phyloP scores from a whole-genome alignment of 2,888 invertebrate genomes.

The Pasiphila rectangulata region DNA sequence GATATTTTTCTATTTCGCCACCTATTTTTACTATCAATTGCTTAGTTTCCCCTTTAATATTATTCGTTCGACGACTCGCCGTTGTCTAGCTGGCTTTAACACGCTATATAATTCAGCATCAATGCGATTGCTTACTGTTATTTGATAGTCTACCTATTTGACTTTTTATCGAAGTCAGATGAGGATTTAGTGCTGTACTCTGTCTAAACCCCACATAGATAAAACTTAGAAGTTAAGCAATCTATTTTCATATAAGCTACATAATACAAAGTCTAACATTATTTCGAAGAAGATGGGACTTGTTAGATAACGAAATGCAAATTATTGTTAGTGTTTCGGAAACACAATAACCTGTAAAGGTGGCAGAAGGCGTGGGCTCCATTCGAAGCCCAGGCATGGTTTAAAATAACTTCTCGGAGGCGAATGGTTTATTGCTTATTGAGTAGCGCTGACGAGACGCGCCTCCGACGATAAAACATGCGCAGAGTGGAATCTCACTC shows the following conservation, averaged over 20 bases:
- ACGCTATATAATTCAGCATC: slow-evolving; percentile 31
- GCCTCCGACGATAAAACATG: slow-evolving; percentile 72
- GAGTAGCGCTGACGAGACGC: slow-evolving; percentile 76
- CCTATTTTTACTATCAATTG: slow-evolving; percentile 79
- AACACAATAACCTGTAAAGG: slow-evolving; percentile 80
- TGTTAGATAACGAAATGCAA: slow-evolving; percentile 36
- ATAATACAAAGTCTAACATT: slow-evolving; percentile 13
- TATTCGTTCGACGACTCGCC: slow-evolving; percentile 58
- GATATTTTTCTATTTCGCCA: slow-evolving; percentile 78
- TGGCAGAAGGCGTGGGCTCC: slow-evolving; percentile 73
- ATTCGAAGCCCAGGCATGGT: slow-evolving; percentile 64
- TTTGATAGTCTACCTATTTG: slow-evolving; percentile 19
- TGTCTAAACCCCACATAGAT: not conserved
- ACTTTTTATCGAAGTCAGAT: slow-evolving; percentile 24
- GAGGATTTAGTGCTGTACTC: slow-evolving; percentile 5
- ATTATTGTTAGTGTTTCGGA: slow-evolving; percentile 58
- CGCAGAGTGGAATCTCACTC: slow-evolving; percentile 73
- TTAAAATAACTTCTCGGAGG: slow-evolving; percentile 77
- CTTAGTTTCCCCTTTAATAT: slow-evolving; percentile 77
- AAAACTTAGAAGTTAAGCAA: not conserved
- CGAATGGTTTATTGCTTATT: slow-evolving; percentile 80
- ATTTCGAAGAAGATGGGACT: slow-evolving; percentile 13
- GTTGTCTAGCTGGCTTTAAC: slow-evolving; percentile 38
- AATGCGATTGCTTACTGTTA: slow-evolving; percentile 24
- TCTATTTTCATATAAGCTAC: not conserved